These are phyloP conservation scores for Zygaena filipendulae DNA, from an alignment of 2,888 invertebrate species.

Conservation along the genomic window DNA sequence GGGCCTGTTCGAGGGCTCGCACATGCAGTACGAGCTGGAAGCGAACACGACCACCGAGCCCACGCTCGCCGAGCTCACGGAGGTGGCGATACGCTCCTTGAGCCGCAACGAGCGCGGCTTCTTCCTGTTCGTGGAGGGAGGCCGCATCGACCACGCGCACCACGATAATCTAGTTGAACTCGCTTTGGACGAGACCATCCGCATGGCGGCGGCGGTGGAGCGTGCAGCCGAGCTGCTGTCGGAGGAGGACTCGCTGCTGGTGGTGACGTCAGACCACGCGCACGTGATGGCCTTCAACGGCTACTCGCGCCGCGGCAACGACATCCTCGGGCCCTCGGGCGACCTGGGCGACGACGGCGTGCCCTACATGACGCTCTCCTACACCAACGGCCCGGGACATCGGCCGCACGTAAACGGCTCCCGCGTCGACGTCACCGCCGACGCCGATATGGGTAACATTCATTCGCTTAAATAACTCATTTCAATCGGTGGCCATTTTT, in stretches of 20 bases:
- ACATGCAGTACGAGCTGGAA: slow-evolving; percentile 74
- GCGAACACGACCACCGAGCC: slow-evolving; percentile 27
- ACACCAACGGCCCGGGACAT: slow-evolving; percentile 70
- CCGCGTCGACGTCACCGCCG: slow-evolving; percentile 41
- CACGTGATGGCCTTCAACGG: slow-evolving; percentile 75
- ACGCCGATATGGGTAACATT: slow-evolving; percentile 19
- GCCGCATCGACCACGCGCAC: slow-evolving; percentile 71
- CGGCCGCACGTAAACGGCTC: slow-evolving; percentile 28
- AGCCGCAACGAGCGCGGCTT: slow-evolving; percentile 71
- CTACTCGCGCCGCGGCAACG: slow-evolving; percentile 61
- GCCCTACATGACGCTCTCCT: slow-evolving; percentile 65
- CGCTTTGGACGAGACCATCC: slow-evolving; percentile 73
- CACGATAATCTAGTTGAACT: slow-evolving; percentile 59
- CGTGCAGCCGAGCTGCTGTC: slow-evolving; percentile 32
- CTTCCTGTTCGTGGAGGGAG: slow-evolving; percentile 75
- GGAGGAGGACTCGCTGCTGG: slow-evolving; percentile 74
- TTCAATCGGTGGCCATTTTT: too few relatives aligned
- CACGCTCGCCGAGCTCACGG: slow-evolving; percentile 33
- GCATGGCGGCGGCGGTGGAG: slow-evolving; percentile 64
- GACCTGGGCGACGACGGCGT: slow-evolving; percentile 41
- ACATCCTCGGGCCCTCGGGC: slow-evolving; percentile 26
- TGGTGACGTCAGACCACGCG: slow-evolving; percentile 79
- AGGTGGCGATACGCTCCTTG: slow-evolving; percentile 73
- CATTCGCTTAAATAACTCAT: too few relatives aligned
- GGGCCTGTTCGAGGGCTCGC: slow-evolving; percentile 71